Evolutionary conservation across 2,888 invertebrate species (phyloP), one percentile per base, ranked within the genome.

Genomic region (Parasteatoda lunata): DNA sequence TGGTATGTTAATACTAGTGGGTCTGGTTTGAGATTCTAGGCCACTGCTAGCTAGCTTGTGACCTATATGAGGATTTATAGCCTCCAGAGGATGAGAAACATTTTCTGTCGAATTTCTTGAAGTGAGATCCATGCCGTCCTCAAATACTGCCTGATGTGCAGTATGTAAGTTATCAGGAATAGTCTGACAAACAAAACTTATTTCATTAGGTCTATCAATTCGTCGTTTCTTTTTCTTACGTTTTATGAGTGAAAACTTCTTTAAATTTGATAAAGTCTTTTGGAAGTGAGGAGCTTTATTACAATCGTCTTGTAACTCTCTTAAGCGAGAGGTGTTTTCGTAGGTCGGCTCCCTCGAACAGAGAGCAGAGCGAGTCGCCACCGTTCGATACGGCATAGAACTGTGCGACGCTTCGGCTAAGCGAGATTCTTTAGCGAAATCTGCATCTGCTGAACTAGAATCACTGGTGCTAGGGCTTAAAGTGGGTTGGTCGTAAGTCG

Each of bases 381-480:
- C 15, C 64, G 77, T 73, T 30, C 77, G 69, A 73, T 47, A 82
- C 30, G 86, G 52, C n/a, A 71, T 49, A 52, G 52, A 30, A n/a
- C 68, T 77, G n/a, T 65, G 30, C 13, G 72, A n/a, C 13, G 70
- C 59, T 2, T 54, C 30, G n/a, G 54, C 75, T 5, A 71, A 13
- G 8, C 66, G 79, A 45, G 65, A 47, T 69, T 75, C 77, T 7
- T 78, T 78, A 9, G 65, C 52, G 47, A 88, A 88, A 45, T 88
- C 88, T 11, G 84, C 83, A 84, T 89, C 90, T 0, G 87, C 83
- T 3, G 89, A 90, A 82, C 90, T 90, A 0, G 90, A 90, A 77
- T 90, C 90, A 87, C 90, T 90, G 49, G 89, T 90, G 6, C 89
- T 86, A 48, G 90, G 89, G 84, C 90, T 90, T 9, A 88, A 52